Evolutionary conservation across 1,140 invertebrate genomes (phyloP), one percentile per base, ranked within the genome.

Genomic region (Mercenaria mercenaria): DNA sequence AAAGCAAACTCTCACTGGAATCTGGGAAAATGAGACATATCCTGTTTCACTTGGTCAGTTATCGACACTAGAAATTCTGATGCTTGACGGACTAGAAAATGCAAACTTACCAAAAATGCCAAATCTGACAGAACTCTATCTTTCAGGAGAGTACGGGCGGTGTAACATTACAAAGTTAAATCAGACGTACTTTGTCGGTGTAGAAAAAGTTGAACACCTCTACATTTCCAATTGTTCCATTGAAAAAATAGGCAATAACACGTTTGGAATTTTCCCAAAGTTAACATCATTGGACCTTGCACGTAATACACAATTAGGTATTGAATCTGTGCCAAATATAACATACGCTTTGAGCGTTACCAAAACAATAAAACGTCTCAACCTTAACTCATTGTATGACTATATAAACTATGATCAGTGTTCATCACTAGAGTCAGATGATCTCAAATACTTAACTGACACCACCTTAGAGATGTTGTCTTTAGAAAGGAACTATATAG

Each of bases 171-270:
- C 74, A 29, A 47, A 29, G 23, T 18, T 79, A 23, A 50, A 26
- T 29, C 0, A 20, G 6, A 34, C 41, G 0, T 29, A 26, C 41
- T 41, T 43, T 18, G 3, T 4, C 3, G 13, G 13, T 76, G 39
- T 50, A 23, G 11, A 41, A n/a, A 76, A 32, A 10, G 32, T 76
- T 76, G 10, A 76, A 15, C n/a, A 79, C 11, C 74, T 79, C 1
- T 79, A n/a, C 29, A 50, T 79, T 41, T 79, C 74, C 18, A 79
- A 79, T 34, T 79, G 74, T 20, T 79, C 74, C 10, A 79, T 79
- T 18, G 18, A 32, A 29, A 0, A 18, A 13, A 34, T 50, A 50
- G 74, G 0, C 3, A 79, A 47, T 4, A 20, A 20, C 11, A 79
- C 43, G 10, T 79, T 79, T 29, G n/a, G 2, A 52, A 10, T 6